Evolutionary conservation across 1,140 invertebrate species (phyloP).

Genomic region (Venustaconcha ellipsiformis): DNA sequence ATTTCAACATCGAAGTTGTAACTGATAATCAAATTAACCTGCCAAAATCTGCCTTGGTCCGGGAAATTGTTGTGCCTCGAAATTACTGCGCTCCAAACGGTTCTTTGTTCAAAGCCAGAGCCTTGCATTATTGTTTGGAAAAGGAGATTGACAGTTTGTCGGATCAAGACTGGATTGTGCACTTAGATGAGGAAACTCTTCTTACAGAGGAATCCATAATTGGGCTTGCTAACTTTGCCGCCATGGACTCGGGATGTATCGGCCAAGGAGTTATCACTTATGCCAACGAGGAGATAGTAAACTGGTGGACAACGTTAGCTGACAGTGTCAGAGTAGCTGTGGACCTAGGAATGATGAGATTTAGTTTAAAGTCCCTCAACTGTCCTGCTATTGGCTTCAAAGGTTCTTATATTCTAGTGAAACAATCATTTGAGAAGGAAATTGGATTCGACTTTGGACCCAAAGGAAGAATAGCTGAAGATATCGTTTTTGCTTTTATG

Average conservation of each 20-base stretch:
- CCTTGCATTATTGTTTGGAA: constrained; percentile 96
- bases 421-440: constrained; percentile 87
- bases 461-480: constrained; percentile 95
- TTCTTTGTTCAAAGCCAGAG: constrained; percentile 93
- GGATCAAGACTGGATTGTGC: constrained; percentile 96
- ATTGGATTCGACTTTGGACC: constrained; percentile 95
- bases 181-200: constrained; percentile 71
- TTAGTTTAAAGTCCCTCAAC: constrained; percentile 93
- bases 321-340: constrained; percentile 91
- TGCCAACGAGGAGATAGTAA: constrained; percentile 89
- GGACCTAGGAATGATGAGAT: constrained; percentile 95
- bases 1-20: constrained; percentile 97
- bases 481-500: constrained; percentile 96
- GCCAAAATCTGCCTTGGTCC: constrained; percentile 77
- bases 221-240: constrained; percentile 94
- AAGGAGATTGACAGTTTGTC: constrained; percentile 85
- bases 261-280: constrained; percentile 98
- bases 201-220: constrained; percentile 87
- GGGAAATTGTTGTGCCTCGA: constrained; percentile 88
- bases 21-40: constrained; percentile 89
- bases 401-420: constrained; percentile 70
- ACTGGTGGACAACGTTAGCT: constrained; percentile 75
- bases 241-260: constrained; percentile 88
- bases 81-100: constrained; percentile 89
- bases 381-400: constrained; percentile 98